Evolutionary conservation across 2,797 vertebrate species (phyloP).

Genomic region (Microtus agrestis): DNA sequence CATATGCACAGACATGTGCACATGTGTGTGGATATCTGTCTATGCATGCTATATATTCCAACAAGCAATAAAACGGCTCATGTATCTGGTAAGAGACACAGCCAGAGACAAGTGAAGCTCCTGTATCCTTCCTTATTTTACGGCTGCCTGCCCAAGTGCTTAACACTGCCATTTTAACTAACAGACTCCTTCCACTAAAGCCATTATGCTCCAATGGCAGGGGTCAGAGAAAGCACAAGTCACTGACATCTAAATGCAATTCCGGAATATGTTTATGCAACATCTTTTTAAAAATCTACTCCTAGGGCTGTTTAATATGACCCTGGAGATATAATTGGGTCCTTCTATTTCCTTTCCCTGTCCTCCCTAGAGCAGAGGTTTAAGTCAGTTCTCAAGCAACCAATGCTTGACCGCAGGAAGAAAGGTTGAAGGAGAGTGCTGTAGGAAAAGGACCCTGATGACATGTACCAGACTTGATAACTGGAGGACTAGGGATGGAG

Average conservation of each 20-base stretch:
- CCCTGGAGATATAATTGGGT: background rate
- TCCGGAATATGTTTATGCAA: background rate
- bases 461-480: background rate
- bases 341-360: background rate
- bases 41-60: background rate
- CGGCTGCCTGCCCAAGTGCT: background rate
- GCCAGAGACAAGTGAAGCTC: background rate
- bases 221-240: background rate
- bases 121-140: rapidly evolving
- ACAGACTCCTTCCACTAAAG: background rate
- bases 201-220: background rate
- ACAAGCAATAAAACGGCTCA: background rate
- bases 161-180: background rate
- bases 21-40: background rate
- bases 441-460: background rate
- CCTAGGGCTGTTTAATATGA: background rate
- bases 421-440: background rate
- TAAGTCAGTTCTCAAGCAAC: background rate
- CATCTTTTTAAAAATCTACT: constrained; percentile 19
- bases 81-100: background rate
- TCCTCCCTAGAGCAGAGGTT: background rate
- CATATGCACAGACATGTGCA: rapidly evolving
- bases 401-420: background rate
- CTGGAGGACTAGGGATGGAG: background rate
- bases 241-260: constrained; percentile 58